These are phyloP conservation scores for Synanthedon tipuliformis DNA, from an alignment of 2,888 invertebrate genomes.

Conservation along the genomic window DNA sequence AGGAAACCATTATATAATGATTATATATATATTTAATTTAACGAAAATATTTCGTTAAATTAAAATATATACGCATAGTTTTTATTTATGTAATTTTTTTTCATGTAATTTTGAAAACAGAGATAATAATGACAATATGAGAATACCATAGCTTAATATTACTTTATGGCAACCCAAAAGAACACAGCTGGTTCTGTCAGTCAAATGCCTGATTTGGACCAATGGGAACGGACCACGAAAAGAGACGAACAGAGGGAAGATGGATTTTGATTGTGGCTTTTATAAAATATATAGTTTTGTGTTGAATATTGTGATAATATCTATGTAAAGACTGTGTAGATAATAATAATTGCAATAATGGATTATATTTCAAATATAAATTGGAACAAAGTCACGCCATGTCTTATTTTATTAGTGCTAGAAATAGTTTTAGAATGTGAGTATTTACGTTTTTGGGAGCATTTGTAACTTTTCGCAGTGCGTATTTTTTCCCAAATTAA, in stretches of 20 bases:
- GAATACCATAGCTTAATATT: background rate
- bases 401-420: constrained; percentile 74
- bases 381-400: constrained; percentile 75
- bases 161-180: background rate
- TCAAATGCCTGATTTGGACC: constrained; percentile 60
- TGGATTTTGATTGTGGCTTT: constrained; percentile 55
- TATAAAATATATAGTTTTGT: constrained; percentile 54
- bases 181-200: constrained; percentile 1
- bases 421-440: constrained; percentile 78
- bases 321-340: constrained; percentile 32
- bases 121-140: too few species aligned
- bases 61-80: too few species aligned
- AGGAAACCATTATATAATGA: too few species aligned
- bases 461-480: constrained; percentile 11
- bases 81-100: too few species aligned
- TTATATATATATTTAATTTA: too few species aligned
- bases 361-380: constrained; percentile 65
- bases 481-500: constrained; percentile 19
- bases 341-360: constrained; percentile 48
- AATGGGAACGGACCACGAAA: constrained; percentile 69
- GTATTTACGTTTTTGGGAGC: constrained; percentile 16
- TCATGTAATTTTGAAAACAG: too few species aligned
- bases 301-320: constrained; percentile 36
- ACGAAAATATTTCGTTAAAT: too few species aligned
- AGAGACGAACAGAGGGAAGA: constrained; percentile 52